phyloP scores from a whole-genome alignment of 37 sponge, comb jelly and placozoan species.

The Hexactinellida sp. region DNA sequence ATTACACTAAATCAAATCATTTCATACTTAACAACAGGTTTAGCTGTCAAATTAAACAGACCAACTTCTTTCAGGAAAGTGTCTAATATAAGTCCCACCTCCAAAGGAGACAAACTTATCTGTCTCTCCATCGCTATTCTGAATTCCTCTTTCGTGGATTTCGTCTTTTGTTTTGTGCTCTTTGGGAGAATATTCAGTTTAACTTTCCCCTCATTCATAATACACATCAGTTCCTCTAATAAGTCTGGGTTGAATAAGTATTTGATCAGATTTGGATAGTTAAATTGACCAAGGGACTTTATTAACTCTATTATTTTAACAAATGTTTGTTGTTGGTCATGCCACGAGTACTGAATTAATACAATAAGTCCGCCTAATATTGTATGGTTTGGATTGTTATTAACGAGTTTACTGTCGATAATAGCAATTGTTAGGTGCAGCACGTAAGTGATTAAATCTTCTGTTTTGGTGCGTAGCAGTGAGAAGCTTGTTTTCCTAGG shows the following conservation, averaged over 20 bases:
- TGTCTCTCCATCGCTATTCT: neutral
- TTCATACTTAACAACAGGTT: neutral
- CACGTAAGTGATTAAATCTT: neutral
- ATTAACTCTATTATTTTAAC: neutral
- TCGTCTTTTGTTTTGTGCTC: neutral
- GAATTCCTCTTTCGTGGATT: neutral
- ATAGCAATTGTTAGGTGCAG: neutral
- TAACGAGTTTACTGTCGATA: conserved; percentile 3
- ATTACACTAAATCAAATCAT: neutral
- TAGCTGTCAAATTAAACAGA: neutral
- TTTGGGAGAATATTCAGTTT: neutral
- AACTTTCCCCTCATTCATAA: neutral
- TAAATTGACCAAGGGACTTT: neutral
- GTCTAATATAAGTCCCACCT: neutral
- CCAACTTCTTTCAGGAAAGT: neutral
- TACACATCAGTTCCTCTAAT: conserved; percentile 1
- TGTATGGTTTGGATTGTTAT: neutral
- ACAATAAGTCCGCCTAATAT: neutral
- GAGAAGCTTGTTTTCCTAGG: neutral
- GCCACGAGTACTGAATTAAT: neutral
- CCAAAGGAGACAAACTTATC: neutral
- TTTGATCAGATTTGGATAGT: neutral
- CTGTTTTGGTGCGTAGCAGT: neutral
- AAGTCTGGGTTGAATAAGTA: neutral
- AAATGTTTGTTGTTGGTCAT: neutral